Evolutionary conservation across 2,888 invertebrate species (phyloP).

Genomic region (Nudaria mundana): DNA sequence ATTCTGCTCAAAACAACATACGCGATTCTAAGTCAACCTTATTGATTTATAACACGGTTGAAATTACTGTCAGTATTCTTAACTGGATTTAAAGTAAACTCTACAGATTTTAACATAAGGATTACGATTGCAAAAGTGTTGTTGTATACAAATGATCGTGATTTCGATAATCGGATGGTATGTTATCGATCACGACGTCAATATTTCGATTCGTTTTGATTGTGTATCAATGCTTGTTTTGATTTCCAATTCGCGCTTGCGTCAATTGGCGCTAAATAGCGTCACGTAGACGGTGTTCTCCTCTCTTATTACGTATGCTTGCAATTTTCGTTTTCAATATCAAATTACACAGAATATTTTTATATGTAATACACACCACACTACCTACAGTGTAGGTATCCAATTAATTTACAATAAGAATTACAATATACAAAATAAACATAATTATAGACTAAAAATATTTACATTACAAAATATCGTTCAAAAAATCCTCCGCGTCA

Average conservation of each 20-base stretch:
- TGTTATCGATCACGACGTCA: constrained; percentile 76
- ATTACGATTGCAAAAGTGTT: constrained; percentile 22
- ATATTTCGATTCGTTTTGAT: constrained; percentile 76
- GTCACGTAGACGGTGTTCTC: constrained; percentile 67
- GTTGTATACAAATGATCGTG: constrained; percentile 68
- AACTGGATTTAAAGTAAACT: constrained; percentile 24
- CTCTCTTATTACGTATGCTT: constrained; percentile 52
- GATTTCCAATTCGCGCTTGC: constrained; percentile 81
- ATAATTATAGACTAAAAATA: too few relatives aligned
- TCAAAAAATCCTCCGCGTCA: too few relatives aligned
- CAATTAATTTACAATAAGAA: too few relatives aligned
- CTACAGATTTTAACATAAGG: constrained; percentile 30
- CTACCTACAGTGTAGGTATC: too few relatives aligned
- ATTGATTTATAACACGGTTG: constrained; percentile 36
- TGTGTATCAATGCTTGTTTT: constrained; percentile 76
- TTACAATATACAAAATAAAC: too few relatives aligned
- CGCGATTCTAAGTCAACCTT: constrained; percentile 22
- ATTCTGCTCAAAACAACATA: constrained; percentile 25
- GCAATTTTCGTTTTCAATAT: constrained; percentile 70
- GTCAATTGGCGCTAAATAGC: constrained; percentile 76
- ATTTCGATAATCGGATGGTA: constrained; percentile 75
- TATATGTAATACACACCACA: too few relatives aligned
- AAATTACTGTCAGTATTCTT: constrained; percentile 38
- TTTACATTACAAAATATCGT: too few relatives aligned
- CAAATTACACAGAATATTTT: constrained; percentile 44